Evolutionary conservation across 2,113 vertebrate genomes (phyloP).

Genomic region (Elaphurus davidianus): DNA sequence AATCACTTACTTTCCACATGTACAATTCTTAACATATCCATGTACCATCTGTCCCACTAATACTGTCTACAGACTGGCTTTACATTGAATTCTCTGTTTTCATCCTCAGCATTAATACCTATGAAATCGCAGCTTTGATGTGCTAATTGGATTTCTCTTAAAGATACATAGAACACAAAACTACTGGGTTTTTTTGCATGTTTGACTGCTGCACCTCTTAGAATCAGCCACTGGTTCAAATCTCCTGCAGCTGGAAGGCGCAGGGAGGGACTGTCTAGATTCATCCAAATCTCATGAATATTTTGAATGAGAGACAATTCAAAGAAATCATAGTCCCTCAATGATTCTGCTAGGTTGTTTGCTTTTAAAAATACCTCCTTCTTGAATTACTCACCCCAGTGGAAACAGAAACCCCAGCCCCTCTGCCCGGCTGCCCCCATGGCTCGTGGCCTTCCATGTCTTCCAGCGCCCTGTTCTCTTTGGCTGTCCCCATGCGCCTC

Average conservation of each 20-base stretch:
- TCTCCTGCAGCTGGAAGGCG: neutral
- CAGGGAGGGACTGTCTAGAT: rapidly evolving
- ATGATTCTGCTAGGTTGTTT: neutral
- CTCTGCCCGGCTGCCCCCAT: rapidly evolving
- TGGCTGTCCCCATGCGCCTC: rapidly evolving
- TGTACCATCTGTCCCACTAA: neutral
- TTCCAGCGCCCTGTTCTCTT: rapidly evolving
- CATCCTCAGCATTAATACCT: neutral
- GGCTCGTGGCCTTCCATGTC: rapidly evolving
- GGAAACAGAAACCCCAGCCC: neutral
- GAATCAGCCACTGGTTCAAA: neutral
- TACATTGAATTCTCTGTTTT: neutral
- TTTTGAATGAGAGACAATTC: neutral
- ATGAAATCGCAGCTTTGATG: neutral
- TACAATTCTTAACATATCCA: neutral
- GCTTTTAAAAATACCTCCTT: neutral
- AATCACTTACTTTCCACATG: neutral
- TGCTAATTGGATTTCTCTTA: neutral
- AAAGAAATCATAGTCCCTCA: neutral
- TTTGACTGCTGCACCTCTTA: neutral
- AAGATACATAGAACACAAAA: neutral
- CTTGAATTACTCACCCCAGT: neutral
- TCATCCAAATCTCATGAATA: too few relatives aligned
- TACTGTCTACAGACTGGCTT: neutral
- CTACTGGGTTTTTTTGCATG: neutral